Conservation (phyloP, 2,113 vertebrate species). For the Mobula birostris region DNA sequence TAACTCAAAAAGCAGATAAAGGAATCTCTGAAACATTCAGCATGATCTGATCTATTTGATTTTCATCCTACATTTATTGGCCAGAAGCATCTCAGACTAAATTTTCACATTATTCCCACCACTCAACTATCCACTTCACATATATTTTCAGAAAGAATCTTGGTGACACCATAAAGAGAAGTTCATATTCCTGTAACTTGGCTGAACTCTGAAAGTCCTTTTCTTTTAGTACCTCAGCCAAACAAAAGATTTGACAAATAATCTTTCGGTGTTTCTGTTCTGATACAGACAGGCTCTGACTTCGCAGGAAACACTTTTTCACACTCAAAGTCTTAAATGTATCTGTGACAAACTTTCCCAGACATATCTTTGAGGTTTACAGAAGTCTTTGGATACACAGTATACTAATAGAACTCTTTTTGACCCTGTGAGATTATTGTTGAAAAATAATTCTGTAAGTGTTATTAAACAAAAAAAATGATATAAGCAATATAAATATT, state of each 20-base stretch:
- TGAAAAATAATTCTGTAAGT: background rate
- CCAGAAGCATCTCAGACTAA: background rate
- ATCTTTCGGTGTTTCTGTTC: background rate
- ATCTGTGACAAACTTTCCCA: background rate
- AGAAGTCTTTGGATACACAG: background rate
- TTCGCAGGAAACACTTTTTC: slow-evolving; percentile 20
- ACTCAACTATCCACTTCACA: background rate
- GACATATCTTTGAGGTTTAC: slow-evolving; percentile 14
- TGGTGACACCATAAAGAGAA: background rate
- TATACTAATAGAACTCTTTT: background rate
- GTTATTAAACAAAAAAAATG: background rate
- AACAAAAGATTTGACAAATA: background rate
- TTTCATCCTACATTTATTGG: background rate
- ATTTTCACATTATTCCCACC: background rate
- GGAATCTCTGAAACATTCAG: background rate
- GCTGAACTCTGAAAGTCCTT: background rate
- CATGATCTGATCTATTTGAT: background rate
- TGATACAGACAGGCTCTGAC: background rate
- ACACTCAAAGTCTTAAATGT: background rate
- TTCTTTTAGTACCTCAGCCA: background rate
- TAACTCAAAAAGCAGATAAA: background rate
- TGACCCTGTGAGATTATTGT: background rate
- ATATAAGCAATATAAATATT: background rate
- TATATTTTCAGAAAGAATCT: slow-evolving; percentile 2
- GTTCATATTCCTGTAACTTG: background rate